phyloP scores from a whole-genome alignment of 2,113 vertebrate genomes.

The Amazona vittata region DNA sequence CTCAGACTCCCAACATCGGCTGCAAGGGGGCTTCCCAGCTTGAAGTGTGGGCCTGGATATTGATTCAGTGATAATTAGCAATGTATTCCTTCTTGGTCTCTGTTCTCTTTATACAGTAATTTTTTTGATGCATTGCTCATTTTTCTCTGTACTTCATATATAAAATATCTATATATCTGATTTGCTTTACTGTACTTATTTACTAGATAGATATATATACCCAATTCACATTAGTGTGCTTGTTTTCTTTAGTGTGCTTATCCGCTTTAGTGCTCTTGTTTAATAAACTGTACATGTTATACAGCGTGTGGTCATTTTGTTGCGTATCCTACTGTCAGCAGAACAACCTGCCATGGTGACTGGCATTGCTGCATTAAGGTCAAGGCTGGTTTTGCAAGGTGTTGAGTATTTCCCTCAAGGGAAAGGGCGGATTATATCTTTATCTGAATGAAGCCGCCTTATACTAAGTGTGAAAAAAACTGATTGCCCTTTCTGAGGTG shows the following conservation, averaged over 20 bases:
- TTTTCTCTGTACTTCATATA: background rate
- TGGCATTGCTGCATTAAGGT: too few species aligned
- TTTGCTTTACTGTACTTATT: background rate
- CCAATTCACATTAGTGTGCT: background rate
- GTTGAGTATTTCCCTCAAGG: background rate
- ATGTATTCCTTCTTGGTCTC: background rate
- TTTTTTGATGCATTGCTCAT: background rate
- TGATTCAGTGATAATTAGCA: background rate
- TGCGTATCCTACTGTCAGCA: background rate
- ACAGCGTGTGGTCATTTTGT: background rate
- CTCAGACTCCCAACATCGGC: background rate
- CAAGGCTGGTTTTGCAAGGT: background rate
- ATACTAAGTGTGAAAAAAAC: background rate
- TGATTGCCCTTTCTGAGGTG: background rate
- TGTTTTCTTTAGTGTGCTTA: background rate
- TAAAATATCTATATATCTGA: background rate
- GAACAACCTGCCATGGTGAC: rapidly evolving
- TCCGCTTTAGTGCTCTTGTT: background rate
- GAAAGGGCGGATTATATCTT: background rate
- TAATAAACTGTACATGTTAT: background rate
- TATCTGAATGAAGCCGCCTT: background rate
- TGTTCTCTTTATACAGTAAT: background rate
- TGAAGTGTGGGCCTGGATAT: background rate
- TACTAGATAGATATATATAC: background rate
- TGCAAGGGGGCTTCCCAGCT: background rate